Conservation (phyloP, 1,140 invertebrate species). For the Centruroides sculpturatus region DNA sequence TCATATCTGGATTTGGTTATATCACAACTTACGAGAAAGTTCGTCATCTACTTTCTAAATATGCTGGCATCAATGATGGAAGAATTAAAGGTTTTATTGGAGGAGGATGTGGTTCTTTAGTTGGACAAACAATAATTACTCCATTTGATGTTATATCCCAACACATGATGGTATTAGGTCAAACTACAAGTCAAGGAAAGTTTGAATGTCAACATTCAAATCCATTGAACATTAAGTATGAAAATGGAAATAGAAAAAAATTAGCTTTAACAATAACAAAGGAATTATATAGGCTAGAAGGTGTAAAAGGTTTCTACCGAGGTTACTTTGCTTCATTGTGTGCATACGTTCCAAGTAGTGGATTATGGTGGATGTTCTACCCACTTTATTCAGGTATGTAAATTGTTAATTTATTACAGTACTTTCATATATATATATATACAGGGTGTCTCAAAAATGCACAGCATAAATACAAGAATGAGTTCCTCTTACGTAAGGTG, state of each 20-base stretch:
- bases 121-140: conserved; percentile 89
- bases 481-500: too few relatives aligned
- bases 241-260: conserved; percentile 17
- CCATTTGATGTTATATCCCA: conserved; percentile 94
- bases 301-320: conserved; percentile 74
- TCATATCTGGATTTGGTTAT: conserved; percentile 63
- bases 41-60: conserved; percentile 54
- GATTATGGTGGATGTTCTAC: conserved; percentile 93
- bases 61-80: conserved; percentile 41
- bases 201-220: conserved; percentile 17
- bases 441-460: not conserved
- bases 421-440: not conserved
- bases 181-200: conserved; percentile 1
- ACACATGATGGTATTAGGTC: conserved; percentile 85
- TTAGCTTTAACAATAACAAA: conserved; percentile 38
- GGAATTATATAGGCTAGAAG: conserved; percentile 61
- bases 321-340: conserved; percentile 82
- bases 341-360: conserved; percentile 88
- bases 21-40: conserved; percentile 91
- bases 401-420: not conserved
- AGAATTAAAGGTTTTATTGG: conserved; percentile 52
- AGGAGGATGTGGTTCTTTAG: conserved; percentile 67
- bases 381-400: conserved; percentile 77
- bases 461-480: too few relatives aligned
- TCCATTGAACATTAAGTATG: conserved; percentile 26